Base-by-base conservation (phyloP, 2,113 vertebrate species). In the Lamprologus lemairii region DNA sequence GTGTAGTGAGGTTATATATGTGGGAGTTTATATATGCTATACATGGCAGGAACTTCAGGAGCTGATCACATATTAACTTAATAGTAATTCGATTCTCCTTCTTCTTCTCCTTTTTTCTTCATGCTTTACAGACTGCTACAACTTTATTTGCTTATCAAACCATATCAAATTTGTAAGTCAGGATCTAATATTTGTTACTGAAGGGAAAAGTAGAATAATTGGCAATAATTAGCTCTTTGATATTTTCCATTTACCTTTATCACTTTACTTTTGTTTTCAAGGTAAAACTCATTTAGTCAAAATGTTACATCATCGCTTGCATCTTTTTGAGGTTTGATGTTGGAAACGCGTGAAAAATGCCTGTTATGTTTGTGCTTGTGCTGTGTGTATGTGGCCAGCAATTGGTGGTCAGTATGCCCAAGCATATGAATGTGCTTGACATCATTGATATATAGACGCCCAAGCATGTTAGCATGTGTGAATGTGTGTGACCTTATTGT, bases 131-230 rank as follows among this genome's bases (percentile, higher is more conserved):
- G 51, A 54, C 51, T 54, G 51, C n/a, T 21, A 21, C 51, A 54
- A 54, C 51, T 54, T 23, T 28, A 55, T 11, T 17, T 82, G 33
- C 73, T 89, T 89, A 26, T 26, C 23, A 26, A 80, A 45, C 78
- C 1, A 17, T 80, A 47, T 93, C 91, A 89, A 95, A 93, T 28
- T 83, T 90, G 16, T 91, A 88, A 93, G 82, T 92, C 89, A 89
- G 80, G 65, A 87, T 89, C 54, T 87, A 79, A 89, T 88, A 40
- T 88, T 89, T 87, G 23, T 88, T 88, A 33, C 28, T 31, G 55
- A 37, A 47, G 71, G 21, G 13, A 53, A 37, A 57, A 85, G 17
- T 2, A 81, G 45, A 85, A 54, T 14, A 33, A 65, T 37, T 21
- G 17, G 19, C 19, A 73, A 26, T 26, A 26, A 5, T 45, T 26